Base-by-base conservation (phyloP, 2,888 invertebrate genomes). In the Xylocampa areola region DNA sequence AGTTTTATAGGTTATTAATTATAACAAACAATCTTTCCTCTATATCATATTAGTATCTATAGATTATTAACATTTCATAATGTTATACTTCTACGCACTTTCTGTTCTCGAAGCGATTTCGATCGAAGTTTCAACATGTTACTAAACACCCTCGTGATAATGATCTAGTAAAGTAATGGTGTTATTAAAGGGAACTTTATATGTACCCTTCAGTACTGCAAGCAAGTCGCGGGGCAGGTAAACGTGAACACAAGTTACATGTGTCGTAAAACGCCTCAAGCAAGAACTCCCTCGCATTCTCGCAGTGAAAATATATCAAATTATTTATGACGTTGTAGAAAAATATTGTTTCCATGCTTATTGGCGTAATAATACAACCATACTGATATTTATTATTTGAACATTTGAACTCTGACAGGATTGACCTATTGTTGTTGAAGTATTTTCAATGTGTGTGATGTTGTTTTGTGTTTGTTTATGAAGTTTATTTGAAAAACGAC, bases 191-290 rank as follows among this genome's bases (percentile, higher is more conserved):
- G n/a, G n/a, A n/a, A n/a, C n/a, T n/a, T n/a, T n/a, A n/a, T n/a
- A n/a, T n/a, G n/a, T n/a, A n/a, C n/a, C n/a, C n/a, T n/a, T n/a
- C n/a, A 23, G 23, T 23, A 5, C 7, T 27, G 27, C n/a, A 21
- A 23, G n/a, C 19, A 13, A 25, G 3, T n/a, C 19, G 19, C 27
- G 41, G 14, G 36, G n/a, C 65, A 49, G 44, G 51, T 66, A 70
- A 62, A 73, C 54, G 75, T 63, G 68, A 69, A 79, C 79, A 74
- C 61, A 71, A 71, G 72, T 48, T 77, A 84, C 85, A 80, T 73
- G 68, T 77, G 80, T 82, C 65, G 61, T 59, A 51, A 65, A 63
- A 59, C 66, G 68, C 70, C 74, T 69, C 68, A 63, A 67, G 63
- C 47, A 6, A 3, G 10, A 5, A 23, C 35, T 14, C 30, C 10